A percentile compares a stretch with the other conserved stretches of the same genome.
Conservation (phyloP, 2,797 vertebrate genomes). For the Schizothorax lantsangensis region DNA sequence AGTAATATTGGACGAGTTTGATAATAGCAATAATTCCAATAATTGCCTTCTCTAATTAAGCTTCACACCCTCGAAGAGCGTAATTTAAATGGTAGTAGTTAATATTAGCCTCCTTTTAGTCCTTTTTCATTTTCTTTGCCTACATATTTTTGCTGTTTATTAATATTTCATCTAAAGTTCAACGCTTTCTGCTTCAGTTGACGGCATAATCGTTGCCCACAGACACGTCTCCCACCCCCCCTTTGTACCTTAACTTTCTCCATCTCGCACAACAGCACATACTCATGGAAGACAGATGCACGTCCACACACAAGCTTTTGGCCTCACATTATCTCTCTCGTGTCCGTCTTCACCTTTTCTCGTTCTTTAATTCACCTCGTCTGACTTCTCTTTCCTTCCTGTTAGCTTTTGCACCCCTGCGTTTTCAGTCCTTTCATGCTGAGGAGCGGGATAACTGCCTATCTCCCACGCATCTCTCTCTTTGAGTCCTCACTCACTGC, state of each 20-base stretch:
- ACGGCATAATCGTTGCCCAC: conserved; percentile 72
- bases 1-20: conserved; percentile 71
- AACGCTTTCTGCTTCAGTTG: conserved; percentile 78
- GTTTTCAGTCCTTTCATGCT: conserved; percentile 15
- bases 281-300: background rate
- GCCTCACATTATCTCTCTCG: conserved; percentile 2
- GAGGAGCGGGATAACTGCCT: conserved; percentile 13
- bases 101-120: conserved; percentile 69
- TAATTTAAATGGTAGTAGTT: conserved; percentile 76
- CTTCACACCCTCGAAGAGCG: conserved; percentile 68
- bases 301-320: background rate
- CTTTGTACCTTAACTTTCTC: conserved; percentile 22
- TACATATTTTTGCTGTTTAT: conserved; percentile 71
- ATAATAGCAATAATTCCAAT: conserved; percentile 76
- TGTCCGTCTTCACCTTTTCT: background rate
- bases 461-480: conserved; percentile 45
- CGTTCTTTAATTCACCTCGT: background rate
- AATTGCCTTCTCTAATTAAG: conserved; percentile 77
- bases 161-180: conserved; percentile 82
- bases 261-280: background rate
- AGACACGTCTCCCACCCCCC: conserved; percentile 61
- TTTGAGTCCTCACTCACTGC: conserved; percentile 33
- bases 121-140: conserved; percentile 67
- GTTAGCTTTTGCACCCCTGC: background rate
- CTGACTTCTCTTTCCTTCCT: conserved; percentile 1